Conservation (phyloP, 1,140 invertebrate species). For the Pogonognathellus flavescens region DNA sequence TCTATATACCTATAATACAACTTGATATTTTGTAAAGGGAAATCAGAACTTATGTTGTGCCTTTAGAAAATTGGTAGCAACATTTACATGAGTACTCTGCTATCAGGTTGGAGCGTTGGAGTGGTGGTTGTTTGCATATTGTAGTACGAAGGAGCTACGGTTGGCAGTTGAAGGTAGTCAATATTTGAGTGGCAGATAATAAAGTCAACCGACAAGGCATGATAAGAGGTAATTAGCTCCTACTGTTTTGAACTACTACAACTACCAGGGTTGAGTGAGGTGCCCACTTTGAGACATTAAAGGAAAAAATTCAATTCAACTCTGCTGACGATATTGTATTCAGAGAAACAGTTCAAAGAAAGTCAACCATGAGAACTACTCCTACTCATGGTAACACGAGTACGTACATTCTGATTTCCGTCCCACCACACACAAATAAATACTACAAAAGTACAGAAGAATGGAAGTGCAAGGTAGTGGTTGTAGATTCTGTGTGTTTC, state of each 20-base stretch:
- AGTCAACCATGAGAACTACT: conserved; percentile 23
- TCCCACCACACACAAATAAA: neutral
- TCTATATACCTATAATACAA: too few relatives aligned
- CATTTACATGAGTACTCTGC: too few relatives aligned
- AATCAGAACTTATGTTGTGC: too few relatives aligned
- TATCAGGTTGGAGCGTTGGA: too few relatives aligned
- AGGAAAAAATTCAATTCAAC: conserved; percentile 34
- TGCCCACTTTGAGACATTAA: conserved; percentile 39
- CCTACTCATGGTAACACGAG: neutral
- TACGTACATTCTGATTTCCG: neutral
- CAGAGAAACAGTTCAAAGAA: conserved; percentile 6
- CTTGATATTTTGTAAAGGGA: too few relatives aligned
- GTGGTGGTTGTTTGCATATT: too few relatives aligned
- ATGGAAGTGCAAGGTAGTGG: too few relatives aligned
- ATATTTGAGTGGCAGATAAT: conserved; percentile 49
- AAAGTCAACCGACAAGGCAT: conserved; percentile 46
- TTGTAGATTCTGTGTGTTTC: too few relatives aligned
- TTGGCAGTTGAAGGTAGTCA: neutral
- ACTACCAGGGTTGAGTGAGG: neutral
- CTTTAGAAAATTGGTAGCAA: too few relatives aligned
- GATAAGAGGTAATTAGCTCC: conserved; percentile 44
- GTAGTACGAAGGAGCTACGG: neutral
- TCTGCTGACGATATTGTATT: neutral
- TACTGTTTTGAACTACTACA: conserved; percentile 6
- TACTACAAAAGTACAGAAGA: neutral